phyloP scores from a whole-genome alignment of 1,140 invertebrate genomes.

The Pissodes strobi region DNA sequence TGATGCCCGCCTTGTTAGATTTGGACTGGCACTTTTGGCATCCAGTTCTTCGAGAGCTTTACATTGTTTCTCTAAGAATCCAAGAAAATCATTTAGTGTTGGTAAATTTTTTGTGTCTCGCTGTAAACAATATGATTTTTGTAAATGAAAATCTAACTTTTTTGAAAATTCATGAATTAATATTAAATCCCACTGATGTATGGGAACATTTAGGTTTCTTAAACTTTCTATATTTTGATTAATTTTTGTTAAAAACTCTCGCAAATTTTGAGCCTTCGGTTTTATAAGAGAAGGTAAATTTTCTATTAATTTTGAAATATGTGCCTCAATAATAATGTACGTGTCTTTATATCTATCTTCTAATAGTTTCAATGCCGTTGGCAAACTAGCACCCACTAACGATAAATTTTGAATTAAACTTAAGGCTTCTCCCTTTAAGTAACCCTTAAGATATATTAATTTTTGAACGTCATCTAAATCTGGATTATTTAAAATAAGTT shows the following conservation, averaged over 20 bases:
- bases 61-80: too few species aligned
- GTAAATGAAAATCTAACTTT: too few species aligned
- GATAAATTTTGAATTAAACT: conserved; percentile 12
- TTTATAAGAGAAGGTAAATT: neutral
- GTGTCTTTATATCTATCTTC: conserved; percentile 6
- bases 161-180: too few species aligned
- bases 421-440: neutral
- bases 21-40: too few species aligned
- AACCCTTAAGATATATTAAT: conserved; percentile 4
- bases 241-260: conserved; percentile 10
- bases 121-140: too few species aligned
- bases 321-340: conserved; percentile 4
- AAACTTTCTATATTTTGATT: conserved; percentile 12
- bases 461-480: too few species aligned
- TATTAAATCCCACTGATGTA: neutral
- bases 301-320: conserved; percentile 4
- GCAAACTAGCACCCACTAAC: conserved; percentile 4
- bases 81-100: too few species aligned
- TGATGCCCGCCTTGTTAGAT: neutral
- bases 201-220: conserved; percentile 7
- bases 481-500: neutral
- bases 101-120: too few species aligned
- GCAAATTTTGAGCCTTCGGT: conserved; percentile 8
- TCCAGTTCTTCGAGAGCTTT: too few species aligned
- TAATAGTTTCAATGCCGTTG: conserved; percentile 2